phyloP scores from a whole-genome alignment of 92 coral and sea anemone genomes.

The Micromussa lordhowensis region DNA sequence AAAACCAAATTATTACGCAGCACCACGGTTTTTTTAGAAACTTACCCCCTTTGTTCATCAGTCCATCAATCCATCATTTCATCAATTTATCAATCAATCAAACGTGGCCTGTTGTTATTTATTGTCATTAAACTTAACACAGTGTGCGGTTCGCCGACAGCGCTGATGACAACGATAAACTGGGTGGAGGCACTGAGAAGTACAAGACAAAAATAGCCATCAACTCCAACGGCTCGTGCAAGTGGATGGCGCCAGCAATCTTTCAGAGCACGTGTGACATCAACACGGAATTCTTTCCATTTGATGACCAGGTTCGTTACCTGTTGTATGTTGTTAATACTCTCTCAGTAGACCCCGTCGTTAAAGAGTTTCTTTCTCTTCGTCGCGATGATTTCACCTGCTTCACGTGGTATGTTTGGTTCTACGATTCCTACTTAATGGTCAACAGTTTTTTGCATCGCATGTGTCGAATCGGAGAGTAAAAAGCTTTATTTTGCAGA shows the following conservation, averaged over 20 bases:
- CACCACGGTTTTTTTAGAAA: too few relatives aligned
- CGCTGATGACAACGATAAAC: conserved; percentile 80
- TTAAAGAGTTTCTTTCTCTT: too few relatives aligned
- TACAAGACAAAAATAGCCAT: conserved; percentile 79
- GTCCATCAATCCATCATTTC: too few relatives aligned
- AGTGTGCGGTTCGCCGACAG: conserved; percentile 91
- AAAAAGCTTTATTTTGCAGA: too few relatives aligned
- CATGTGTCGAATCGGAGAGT: too few relatives aligned
- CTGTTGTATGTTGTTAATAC: neutral
- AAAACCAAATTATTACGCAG: too few relatives aligned
- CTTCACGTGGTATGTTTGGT: too few relatives aligned
- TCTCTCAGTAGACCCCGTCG: neutral
- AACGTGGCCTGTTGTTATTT: conserved; percentile 38
- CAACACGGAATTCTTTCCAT: conserved; percentile 82
- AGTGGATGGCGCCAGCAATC: conserved; percentile 87
- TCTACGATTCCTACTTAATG: too few relatives aligned
- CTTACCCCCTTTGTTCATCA: too few relatives aligned
- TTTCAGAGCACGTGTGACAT: conserved; percentile 85
- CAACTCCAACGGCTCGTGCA: conserved; percentile 59
- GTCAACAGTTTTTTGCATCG: too few relatives aligned
- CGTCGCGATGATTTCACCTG: too few relatives aligned
- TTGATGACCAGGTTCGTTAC: conserved; percentile 78
- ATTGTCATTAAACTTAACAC: conserved; percentile 45
- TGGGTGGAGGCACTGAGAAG: conserved; percentile 86
- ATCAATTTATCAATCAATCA: neutral